A percentile compares a stretch with the other conserved stretches of the same genome.
phyloP scores from a whole-genome alignment of 2,797 vertebrate genomes.

The Premnoplex brunnescens region DNA sequence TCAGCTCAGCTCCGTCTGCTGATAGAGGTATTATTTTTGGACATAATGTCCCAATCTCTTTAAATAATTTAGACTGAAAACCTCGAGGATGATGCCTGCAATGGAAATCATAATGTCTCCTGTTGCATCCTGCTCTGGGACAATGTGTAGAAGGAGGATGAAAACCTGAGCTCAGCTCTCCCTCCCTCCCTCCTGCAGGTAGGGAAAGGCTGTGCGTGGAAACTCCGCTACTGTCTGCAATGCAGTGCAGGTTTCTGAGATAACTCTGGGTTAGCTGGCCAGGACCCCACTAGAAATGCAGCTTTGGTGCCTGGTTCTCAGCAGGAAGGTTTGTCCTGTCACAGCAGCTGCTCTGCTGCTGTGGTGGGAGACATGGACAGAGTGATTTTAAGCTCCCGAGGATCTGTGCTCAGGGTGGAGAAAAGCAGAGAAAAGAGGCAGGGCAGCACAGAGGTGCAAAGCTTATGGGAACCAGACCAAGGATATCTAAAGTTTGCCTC shows the following conservation, averaged over 20 bases:
- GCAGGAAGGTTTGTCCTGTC: background rate
- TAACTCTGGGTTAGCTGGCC: background rate
- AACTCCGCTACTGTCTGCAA: background rate
- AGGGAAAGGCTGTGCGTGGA: background rate
- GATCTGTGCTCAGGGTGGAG: background rate
- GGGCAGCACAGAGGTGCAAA: background rate
- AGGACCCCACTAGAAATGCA: background rate
- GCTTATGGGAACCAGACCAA: background rate
- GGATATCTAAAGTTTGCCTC: background rate
- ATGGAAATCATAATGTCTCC: background rate
- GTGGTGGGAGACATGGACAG: background rate
- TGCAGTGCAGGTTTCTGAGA: background rate
- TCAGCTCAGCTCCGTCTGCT: constrained; percentile 8
- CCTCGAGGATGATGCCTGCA: background rate
- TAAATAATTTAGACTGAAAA: constrained; percentile 38
- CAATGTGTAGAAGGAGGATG: background rate
- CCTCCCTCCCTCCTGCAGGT: background rate
- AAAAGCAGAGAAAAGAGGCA: background rate
- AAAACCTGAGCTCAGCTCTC: background rate
- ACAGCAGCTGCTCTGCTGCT: background rate
- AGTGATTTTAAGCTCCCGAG: background rate
- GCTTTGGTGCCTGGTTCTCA: background rate
- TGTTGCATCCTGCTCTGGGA: background rate
- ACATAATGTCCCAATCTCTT: background rate
- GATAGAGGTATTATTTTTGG: constrained; percentile 3